These are phyloP conservation scores for Latrodectus geometricus DNA, from an alignment of 1,140 invertebrate species.

Conservation along the genomic window DNA sequence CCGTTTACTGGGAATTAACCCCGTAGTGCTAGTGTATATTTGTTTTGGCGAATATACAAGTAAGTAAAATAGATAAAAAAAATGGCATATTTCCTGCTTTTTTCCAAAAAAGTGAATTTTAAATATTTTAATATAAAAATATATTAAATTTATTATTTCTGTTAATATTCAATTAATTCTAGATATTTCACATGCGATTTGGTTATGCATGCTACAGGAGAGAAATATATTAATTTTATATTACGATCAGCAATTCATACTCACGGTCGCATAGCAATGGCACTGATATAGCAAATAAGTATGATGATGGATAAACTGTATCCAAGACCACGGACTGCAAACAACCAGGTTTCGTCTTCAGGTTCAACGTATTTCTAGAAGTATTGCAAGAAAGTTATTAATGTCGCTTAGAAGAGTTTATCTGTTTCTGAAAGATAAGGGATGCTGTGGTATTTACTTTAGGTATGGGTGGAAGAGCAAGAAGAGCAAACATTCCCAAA, in stretches of 20 bases:
- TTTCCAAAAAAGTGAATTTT: no score
- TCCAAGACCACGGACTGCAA: slow-evolving; percentile 33
- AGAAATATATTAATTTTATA: no score
- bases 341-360: slow-evolving; percentile 48
- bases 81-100: no score
- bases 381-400: not conserved
- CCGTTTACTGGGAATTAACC: no score
- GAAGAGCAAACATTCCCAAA: slow-evolving; percentile 64
- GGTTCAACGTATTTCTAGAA: slow-evolving; percentile 41
- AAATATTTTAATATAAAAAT: no score
- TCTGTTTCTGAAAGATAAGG: not conserved
- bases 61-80: no score
- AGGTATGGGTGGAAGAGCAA: slow-evolving; percentile 50
- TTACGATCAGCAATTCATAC: not conserved
- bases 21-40: no score
- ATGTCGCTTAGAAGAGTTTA: not conserved
- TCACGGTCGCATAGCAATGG: slow-evolving; percentile 51
- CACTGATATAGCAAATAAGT: slow-evolving; percentile 47
- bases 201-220: no score
- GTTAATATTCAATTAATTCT: no score
- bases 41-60: no score
- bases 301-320: slow-evolving; percentile 47
- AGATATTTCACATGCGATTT: no score
- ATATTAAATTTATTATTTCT: no score
- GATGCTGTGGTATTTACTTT: slow-evolving; percentile 17